Evolutionary conservation across 23 tunicate genomes (phyloP), one percentile per base, ranked within the genome.

Genomic region (Aplidium turbinatum): DNA sequence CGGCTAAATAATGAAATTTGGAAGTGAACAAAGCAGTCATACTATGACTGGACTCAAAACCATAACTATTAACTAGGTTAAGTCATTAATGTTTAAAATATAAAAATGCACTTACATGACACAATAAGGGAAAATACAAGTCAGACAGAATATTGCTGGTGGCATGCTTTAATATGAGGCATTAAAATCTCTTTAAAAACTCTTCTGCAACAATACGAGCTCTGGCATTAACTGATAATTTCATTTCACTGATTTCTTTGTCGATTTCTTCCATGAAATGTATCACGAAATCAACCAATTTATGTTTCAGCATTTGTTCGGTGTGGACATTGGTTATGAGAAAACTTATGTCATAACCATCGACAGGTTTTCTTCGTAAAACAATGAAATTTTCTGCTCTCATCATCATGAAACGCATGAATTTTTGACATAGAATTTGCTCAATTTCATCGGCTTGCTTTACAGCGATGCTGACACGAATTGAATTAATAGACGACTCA

Each of bases 381-480:
- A 95, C 86, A 55, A 76, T 4, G 64, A 88, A 95, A 46, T 83
- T 95, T 68, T 95, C 99, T 2, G 99, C 99, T 48, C 99, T 66
- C 96, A 83, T 90, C 99, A 95, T 95, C 96, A 95, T 83, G 79
- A 88, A 88, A 38, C 99, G 48, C 78, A 86, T 73, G 53, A 95
- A 95, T 45, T 95, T 95, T 50, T 87, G 84, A 53, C 91, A 83
- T 16, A 95, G 72, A 63, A 95, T 95, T 62, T 95, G 87, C 74
- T 95, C 99, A n/a, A 95, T 75, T 68, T 95, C 99, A 63, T 95
- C 99, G 1, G 96, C 99, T 77, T 95, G 99, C 56, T 95, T 95
- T 26, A 95, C 93, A 48, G 90, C 90, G 38, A 95, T 95, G 84
- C 96, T 88, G 77, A 95, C 48, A 1, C 99, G 86, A 22, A 88